A percentile compares a stretch with the other conserved stretches of the same genome.
These are phyloP conservation scores for Trissonchulus sp. DNA, from an alignment of 2,888 invertebrate genomes.

Conservation along the genomic window DNA sequence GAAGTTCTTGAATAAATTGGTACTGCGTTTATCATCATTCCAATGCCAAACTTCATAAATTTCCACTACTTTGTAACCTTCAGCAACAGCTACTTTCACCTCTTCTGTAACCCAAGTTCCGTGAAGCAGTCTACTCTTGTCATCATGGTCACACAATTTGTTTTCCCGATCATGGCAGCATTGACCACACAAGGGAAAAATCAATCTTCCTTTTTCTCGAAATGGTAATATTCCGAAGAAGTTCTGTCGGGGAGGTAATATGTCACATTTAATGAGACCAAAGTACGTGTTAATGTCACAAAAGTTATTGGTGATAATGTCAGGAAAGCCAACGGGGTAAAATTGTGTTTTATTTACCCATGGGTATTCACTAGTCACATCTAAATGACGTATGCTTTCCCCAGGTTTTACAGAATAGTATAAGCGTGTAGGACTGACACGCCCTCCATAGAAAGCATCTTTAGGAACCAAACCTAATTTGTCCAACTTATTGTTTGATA, in stretches of 20 bases:
- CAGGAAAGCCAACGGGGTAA: conserved; percentile 41
- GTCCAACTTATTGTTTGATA: too few species aligned
- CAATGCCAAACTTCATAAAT: conserved; percentile 44
- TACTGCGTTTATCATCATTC: too few species aligned
- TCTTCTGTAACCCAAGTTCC: conserved; percentile 46
- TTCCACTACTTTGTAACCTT: conserved; percentile 36
- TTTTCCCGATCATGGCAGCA: conserved; percentile 38
- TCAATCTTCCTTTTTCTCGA: conserved; percentile 38
- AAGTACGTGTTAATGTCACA: conserved; percentile 35
- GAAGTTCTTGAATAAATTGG: too few species aligned
- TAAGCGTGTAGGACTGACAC: too few species aligned
- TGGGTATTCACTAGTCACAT: too few species aligned
- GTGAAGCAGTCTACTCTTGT: conserved; percentile 40
- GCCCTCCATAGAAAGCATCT: not conserved
- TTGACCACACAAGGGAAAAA: conserved; percentile 42
- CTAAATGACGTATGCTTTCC: conserved; percentile 37
- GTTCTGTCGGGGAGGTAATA: conserved; percentile 41
- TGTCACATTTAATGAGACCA: conserved; percentile 42
- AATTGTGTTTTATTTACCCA: conserved; percentile 39
- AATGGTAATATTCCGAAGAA: conserved; percentile 45
- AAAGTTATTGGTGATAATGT: conserved; percentile 41
- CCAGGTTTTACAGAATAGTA: conserved; percentile 32
- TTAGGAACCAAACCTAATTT: too few species aligned
- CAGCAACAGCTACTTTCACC: conserved; percentile 31
- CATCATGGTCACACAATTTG: conserved; percentile 38